Evolutionary conservation across 2,113 vertebrate species (phyloP).

Genomic region (Tyto alba): DNA sequence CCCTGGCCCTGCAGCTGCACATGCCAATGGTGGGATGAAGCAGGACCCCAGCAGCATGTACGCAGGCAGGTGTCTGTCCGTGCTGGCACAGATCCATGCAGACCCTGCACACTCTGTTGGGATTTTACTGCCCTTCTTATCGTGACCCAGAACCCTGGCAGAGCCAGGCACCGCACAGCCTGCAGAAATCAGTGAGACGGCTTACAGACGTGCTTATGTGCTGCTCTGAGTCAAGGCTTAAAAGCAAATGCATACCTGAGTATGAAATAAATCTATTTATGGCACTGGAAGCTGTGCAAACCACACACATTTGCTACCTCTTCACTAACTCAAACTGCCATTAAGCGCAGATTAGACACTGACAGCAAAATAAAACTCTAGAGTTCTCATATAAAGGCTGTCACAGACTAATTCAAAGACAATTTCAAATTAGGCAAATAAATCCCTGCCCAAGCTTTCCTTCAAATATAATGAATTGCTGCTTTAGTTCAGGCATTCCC

Average conservation of each 20-base stretch:
- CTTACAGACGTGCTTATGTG: neutral
- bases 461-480: neutral
- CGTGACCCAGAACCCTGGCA: neutral
- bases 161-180: neutral
- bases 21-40: neutral
- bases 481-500: neutral
- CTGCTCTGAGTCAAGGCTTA: neutral
- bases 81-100: accelerated
- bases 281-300: neutral
- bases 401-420: neutral
- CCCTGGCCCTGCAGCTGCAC: neutral
- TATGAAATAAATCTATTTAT: neutral
- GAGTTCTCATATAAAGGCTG: neutral
- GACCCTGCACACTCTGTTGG: neutral
- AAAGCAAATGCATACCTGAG: neutral
- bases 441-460: neutral
- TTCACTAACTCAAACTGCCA: neutral
- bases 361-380: neutral
- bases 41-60: neutral
- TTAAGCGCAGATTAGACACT: neutral
- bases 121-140: neutral
- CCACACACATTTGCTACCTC: neutral
- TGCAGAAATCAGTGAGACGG: neutral
- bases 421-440: neutral
- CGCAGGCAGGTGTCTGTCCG: neutral